Conservation (phyloP, 1,140 invertebrate genomes). For the Cephus cinctus region DNA sequence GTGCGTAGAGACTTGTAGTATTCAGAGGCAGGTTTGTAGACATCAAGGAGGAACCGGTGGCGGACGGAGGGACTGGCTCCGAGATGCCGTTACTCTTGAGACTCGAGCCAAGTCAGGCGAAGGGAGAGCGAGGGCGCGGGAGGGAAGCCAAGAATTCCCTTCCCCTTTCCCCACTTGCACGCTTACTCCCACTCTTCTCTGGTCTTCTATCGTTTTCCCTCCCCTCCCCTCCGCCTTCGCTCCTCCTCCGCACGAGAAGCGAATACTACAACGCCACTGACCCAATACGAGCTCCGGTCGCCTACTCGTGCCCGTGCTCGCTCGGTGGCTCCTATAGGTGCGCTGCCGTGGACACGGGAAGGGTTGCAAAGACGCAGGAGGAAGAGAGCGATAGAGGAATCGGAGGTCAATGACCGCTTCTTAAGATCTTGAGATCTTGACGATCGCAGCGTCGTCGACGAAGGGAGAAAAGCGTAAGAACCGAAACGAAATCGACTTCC, state of each 20-base stretch:
- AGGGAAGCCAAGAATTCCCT: too few species aligned
- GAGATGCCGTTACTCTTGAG: conserved; percentile 32
- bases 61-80: conserved; percentile 9
- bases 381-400: too few species aligned
- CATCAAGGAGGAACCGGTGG: background rate
- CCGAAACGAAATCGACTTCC: too few species aligned
- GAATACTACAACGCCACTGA: conserved; percentile 21
- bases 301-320: background rate
- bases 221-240: background rate
- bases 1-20: too few species aligned
- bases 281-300: conserved; percentile 14
- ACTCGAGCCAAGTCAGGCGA: conserved; percentile 27
- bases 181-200: background rate
- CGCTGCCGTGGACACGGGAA: too few species aligned
- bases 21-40: too few species aligned
- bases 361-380: too few species aligned
- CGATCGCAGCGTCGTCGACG: too few species aligned
- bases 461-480: too few species aligned
- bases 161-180: background rate
- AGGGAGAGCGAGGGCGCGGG: conserved; percentile 12
- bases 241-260: background rate
- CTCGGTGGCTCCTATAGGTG: too few species aligned
- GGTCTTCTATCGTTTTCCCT: background rate
- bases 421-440: too few species aligned
- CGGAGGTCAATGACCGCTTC: too few species aligned